These are phyloP conservation scores for Aphelenchoides bicaudatus DNA, from an alignment of 2,888 invertebrate genomes.

Conservation along the genomic window DNA sequence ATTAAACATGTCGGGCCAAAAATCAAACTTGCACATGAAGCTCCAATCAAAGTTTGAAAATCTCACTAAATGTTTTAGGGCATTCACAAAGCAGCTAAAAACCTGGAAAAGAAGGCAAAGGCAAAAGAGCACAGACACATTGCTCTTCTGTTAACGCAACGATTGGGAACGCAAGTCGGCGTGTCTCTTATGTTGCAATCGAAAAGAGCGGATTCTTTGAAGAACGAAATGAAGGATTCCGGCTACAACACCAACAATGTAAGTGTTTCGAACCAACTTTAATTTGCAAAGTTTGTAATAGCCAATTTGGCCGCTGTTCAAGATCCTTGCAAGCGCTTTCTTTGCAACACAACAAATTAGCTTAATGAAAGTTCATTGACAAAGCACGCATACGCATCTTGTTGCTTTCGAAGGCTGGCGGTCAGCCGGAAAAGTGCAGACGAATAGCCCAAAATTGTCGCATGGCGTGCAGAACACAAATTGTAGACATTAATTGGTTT, in stretches of 20 bases:
- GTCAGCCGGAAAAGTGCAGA: no score
- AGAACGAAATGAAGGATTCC: conserved; percentile 34
- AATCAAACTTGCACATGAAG: no score
- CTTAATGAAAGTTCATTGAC: no score
- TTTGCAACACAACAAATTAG: background rate
- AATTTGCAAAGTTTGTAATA: background rate
- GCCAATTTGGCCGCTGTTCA: background rate
- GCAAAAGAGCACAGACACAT: conserved; percentile 57
- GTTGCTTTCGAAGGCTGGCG: no score
- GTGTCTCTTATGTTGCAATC: conserved; percentile 58
- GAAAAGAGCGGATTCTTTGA: conserved; percentile 19
- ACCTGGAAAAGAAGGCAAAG: conserved; percentile 56
- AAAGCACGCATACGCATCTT: no score
- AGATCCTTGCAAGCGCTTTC: background rate
- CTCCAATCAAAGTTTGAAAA: conserved; percentile 2
- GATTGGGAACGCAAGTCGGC: conserved; percentile 58
- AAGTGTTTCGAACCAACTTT: conserved; percentile 14
- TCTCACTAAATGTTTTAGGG: conserved; percentile 42
- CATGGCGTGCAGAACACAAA: no score
- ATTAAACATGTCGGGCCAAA: no score
- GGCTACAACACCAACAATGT: conserved; percentile 41
- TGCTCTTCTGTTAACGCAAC: conserved; percentile 53
- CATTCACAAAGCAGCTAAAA: conserved; percentile 58
- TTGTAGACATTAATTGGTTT: no score
- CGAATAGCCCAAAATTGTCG: no score